A percentile compares a stretch with the other conserved stretches of the same genome.
phyloP scores from a whole-genome alignment of 2,113 vertebrate species.

The Scomber scombrus region DNA sequence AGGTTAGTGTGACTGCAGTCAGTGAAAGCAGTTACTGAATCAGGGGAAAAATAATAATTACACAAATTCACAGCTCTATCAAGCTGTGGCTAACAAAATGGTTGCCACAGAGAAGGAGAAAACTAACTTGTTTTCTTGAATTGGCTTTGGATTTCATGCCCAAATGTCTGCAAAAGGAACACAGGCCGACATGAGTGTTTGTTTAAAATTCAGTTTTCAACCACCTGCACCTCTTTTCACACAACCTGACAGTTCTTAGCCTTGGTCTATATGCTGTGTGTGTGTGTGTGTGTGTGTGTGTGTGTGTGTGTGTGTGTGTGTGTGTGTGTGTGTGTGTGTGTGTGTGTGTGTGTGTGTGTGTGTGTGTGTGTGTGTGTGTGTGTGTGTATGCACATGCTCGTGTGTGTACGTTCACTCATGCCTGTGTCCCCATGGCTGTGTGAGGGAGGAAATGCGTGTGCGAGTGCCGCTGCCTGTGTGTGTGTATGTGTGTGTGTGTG shows the following conservation, averaged over 20 bases:
- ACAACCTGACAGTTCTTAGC: conserved; percentile 88
- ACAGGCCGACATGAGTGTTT: conserved; percentile 91
- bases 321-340: neutral
- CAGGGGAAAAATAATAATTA: conserved; percentile 45
- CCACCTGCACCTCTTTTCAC: conserved; percentile 90
- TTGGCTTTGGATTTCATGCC: conserved; percentile 89
- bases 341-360: neutral
- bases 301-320: neutral
- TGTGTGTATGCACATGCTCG: conserved; percentile 28
- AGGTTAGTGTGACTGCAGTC: conserved; percentile 28
- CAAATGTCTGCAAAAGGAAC: conserved; percentile 91
- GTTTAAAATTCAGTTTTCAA: conserved; percentile 95
- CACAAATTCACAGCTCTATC: conserved; percentile 33
- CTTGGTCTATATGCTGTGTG: conserved; percentile 74
- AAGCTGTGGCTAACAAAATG: conserved; percentile 80
- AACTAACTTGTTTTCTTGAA: conserved; percentile 87
- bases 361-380: neutral
- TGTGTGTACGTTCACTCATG: conserved; percentile 66
- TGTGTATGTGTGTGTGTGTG: conserved; percentile 31
- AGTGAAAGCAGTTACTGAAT: conserved; percentile 30
- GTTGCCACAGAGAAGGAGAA: conserved; percentile 90
- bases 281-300: conserved; percentile 34
- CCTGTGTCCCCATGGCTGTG: conserved; percentile 15
- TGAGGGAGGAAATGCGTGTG: neutral
- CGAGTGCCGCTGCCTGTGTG: neutral